Evolutionary conservation across 1,140 invertebrate genomes (phyloP), one percentile per base, ranked within the genome.

Genomic region (Arctopsyche grandis): DNA sequence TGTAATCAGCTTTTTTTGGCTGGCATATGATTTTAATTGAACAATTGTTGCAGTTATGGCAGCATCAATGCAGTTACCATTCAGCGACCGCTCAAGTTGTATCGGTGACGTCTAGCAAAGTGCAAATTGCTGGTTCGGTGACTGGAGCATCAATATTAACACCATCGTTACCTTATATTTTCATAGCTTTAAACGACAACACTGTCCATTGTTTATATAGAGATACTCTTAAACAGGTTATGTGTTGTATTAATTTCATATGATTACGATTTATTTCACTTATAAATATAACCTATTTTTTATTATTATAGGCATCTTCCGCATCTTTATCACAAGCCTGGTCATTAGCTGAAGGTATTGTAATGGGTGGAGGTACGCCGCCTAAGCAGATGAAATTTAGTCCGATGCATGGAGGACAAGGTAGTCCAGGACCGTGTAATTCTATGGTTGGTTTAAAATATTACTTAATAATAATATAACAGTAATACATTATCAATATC

Each of bases 171-270:
- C 83, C 83, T 1, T 85, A 86, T 48, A 77, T 96, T 69, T 90
- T 94, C 60, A 90, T 94, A 52, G 90, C 94, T 10, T 91, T 94
- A 83, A 89, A 91, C 38, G 94, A 96, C 85, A 93, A 94, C 66
- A 92, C 91, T 0, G 90, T 96, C 1, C 93, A 93, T 83, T 93
- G 93, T 84, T 86, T 95, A n/a, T 92, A 91, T 84, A 86, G 92
- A 76, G 93, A 95, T 83, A 93, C 91, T 21, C 87, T 95, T 5
- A 95, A 95, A 87, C 91, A 93, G 82, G 89, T 94, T 29, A 22
- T 46, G 52, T 56, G 1, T 74, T 21, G 5, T 16, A 71, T 44
- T 21, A 71, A 46, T 46, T 71, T 48, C 10, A 22, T 5, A 5
- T 46, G 44, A 16, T 12, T 66, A 16, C 10, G 12, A 29, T 29